Base-by-base conservation (phyloP, 2,888 invertebrate species). In the Drosophila falleni region DNA sequence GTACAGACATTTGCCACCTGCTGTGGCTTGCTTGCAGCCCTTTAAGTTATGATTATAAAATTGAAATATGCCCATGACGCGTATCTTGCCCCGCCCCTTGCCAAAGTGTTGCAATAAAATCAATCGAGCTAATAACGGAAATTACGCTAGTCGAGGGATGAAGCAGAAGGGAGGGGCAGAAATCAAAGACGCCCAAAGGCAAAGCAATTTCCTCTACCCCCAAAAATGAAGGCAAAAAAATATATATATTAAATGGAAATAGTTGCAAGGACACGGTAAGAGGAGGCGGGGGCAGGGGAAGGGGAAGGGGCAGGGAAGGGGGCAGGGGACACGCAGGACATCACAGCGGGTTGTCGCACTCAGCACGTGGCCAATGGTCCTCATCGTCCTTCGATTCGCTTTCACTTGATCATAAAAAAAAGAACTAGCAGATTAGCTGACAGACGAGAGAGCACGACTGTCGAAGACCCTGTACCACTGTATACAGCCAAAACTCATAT, bases 51-150 rank as follows among this genome's bases (percentile, higher is more conserved):
- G 58, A 50, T 56, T 42, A 58, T 66, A 71, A 71, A 71, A 77
- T 77, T 60, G 65, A 66, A 74, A 77, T 77, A 61, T 71, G 72
- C 60, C 72, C 65, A 65, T 44, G 50, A 19, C 5, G 19, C n/a
- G 11, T 13, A 10, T 16, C 23, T 46, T 54, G 47, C 35, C 53
- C 5, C 8, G 23, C 3, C 19, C 3, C 19, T 13, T 8, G 23
- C n/a, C 15, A 53, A 62, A 62, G 58, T 67, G 53, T 63, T 62
- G 78, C 74, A 85, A 85, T 78, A 74, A 87, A 89, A 87, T 74
- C 87, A 87, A 89, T 89, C 85, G 85, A 78, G 89, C 86, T 89
- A 86, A 86, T 86, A 86, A 80, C 80, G 85, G 80, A 89, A 89
- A 86, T 89, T 87, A 81, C 80, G 58, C 63, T 23, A 60, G 53